Conservation (phyloP, 2,888 invertebrate genomes). For the Xanthia togata region DNA sequence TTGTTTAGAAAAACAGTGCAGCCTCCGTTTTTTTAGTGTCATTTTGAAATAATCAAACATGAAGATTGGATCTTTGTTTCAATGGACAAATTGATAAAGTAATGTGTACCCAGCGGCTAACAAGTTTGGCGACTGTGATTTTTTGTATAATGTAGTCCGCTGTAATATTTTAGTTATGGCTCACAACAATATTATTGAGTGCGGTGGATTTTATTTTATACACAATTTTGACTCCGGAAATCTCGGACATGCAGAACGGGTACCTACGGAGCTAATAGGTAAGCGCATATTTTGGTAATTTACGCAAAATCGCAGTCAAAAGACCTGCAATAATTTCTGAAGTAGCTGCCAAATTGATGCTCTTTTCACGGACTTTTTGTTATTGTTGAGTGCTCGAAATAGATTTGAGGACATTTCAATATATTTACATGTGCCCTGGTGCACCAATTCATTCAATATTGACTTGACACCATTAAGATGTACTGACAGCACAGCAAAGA, state of each 20-base stretch:
- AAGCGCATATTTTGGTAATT: constrained; percentile 70
- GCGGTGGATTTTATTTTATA: constrained; percentile 95
- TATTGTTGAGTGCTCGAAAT: constrained; percentile 57
- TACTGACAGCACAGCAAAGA: constrained; percentile 49
- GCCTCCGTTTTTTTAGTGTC: constrained; percentile 85
- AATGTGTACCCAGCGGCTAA: constrained; percentile 76
- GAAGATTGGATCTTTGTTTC: constrained; percentile 80
- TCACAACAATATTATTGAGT: constrained; percentile 89
- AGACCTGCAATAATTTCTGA: constrained; percentile 50
- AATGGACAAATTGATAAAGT: constrained; percentile 84
- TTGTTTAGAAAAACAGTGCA: constrained; percentile 90
- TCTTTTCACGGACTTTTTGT: constrained; percentile 68
- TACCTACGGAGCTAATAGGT: constrained; percentile 91
- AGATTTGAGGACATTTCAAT: constrained; percentile 53
- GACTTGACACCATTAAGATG: constrained; percentile 52
- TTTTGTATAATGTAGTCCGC: constrained; percentile 87
- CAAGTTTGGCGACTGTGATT: constrained; percentile 79
- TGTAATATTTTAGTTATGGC: constrained; percentile 83
- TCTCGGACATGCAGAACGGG: constrained; percentile 95
- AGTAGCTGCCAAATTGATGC: constrained; percentile 71
- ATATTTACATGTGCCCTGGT: constrained; percentile 31
- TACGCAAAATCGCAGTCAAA: constrained; percentile 69
- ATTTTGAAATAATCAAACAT: constrained; percentile 86
- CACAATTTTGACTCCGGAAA: constrained; percentile 98
- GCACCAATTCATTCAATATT: constrained; percentile 48